Percentiles rank a stretch among this genome's conserved stretches.
Evolutionary conservation across 2,113 vertebrate genomes (phyloP).

Genomic region (Platysternon megacephalum): DNA sequence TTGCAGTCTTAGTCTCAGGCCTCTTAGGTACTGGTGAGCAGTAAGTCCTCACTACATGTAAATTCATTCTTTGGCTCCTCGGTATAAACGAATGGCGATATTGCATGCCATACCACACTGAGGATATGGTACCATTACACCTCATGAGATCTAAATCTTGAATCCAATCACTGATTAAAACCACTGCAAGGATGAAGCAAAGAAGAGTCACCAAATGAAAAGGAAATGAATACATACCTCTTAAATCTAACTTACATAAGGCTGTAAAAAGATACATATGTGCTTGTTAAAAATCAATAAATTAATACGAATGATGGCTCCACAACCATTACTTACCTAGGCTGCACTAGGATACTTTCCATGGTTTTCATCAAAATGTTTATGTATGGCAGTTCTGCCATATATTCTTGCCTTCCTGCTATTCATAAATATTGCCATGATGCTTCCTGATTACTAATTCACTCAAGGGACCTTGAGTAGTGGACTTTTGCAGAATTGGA

Average conservation of each 20-base stretch:
- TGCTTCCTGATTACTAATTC: neutral
- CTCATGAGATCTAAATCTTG: constrained; percentile 71
- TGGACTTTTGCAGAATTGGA: neutral
- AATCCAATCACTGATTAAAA: neutral
- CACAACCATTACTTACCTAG: constrained; percentile 7
- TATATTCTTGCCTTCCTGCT: neutral
- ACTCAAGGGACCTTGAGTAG: neutral
- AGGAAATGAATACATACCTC: neutral
- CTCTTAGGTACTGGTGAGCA: constrained; percentile 72
- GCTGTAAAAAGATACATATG: neutral
- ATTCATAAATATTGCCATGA: neutral
- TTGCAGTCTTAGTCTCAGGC: constrained; percentile 47
- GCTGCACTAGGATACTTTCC: neutral
- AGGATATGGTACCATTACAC: constrained; percentile 69
- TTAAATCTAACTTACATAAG: neutral
- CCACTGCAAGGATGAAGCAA: constrained; percentile 22
- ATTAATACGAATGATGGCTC: neutral
- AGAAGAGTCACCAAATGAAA: neutral
- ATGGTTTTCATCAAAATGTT: neutral
- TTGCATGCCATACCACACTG: constrained; percentile 73
- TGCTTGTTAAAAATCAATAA: neutral
- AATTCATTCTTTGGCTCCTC: constrained; percentile 53
- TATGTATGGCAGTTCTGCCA: neutral
- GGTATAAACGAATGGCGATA: constrained; percentile 51
- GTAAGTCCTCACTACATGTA: constrained; percentile 71